Conservation (phyloP, 2,797 vertebrate genomes). For the Xerus rutilus region DNA sequence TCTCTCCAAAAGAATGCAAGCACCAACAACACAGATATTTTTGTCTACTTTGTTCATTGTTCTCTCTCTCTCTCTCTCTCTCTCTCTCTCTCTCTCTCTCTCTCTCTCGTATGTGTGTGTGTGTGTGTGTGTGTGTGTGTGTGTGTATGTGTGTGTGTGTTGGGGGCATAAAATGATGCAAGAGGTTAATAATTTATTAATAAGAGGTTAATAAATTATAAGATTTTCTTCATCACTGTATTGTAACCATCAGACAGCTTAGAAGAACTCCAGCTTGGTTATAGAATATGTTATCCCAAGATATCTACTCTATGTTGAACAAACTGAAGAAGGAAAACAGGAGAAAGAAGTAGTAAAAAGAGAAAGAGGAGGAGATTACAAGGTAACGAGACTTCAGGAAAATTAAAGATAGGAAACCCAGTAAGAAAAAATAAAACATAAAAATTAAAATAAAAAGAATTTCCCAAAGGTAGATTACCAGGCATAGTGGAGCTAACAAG, state of each 20-base stretch:
- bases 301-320: neutral
- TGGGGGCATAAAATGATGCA: neutral
- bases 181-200: no score
- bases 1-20: neutral
- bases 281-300: neutral
- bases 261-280: neutral
- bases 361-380: neutral
- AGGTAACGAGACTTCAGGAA: neutral
- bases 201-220: no score
- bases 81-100: no score
- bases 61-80: neutral
- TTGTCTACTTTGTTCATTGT: neutral
- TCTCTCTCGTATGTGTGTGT: neutral
- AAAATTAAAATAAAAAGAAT: constrained; percentile 13
- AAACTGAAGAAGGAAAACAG: neutral
- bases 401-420: neutral
- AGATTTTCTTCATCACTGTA: neutral
- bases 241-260: neutral
- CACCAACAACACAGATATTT: neutral
- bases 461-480: neutral
- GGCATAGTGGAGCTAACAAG: constrained; percentile 32
- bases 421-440: neutral
- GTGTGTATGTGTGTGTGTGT: neutral
- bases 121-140: no score
- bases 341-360: neutral